Evolutionary conservation across 2,113 vertebrate species (phyloP).

Genomic region (Phodopus roborovskii): DNA sequence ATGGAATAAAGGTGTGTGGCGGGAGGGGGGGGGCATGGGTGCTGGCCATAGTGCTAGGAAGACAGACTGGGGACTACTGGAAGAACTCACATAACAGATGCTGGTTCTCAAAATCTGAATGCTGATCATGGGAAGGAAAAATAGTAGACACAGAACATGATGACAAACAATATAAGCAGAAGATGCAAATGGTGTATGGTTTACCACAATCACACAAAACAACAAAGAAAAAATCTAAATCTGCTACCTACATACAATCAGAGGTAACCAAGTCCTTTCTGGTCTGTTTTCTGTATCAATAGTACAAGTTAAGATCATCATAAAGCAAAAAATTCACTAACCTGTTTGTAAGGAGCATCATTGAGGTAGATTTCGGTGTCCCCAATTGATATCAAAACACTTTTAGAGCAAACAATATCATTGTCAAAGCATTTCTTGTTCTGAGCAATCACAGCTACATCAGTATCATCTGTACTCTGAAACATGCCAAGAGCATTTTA

Average conservation of each 20-base stretch:
- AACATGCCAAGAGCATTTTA: slow-evolving; percentile 78
- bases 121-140: background rate
- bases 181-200: background rate
- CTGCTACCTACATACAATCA: background rate
- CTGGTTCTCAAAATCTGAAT: background rate
- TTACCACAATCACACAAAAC: background rate
- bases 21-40: too few species aligned
- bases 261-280: background rate
- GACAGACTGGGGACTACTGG: background rate
- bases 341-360: slow-evolving; percentile 93
- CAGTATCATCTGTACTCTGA: slow-evolving; percentile 92
- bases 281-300: background rate
- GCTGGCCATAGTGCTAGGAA: background rate
- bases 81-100: background rate
- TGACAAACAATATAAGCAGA: background rate
- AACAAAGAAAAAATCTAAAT: background rate
- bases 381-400: slow-evolving; percentile 94
- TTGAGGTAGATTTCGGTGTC: slow-evolving; percentile 95
- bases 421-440: slow-evolving; percentile 99
- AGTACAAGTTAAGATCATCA: slow-evolving; percentile 43
- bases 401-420: slow-evolving; percentile 97
- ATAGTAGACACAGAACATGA: background rate
- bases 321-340: slow-evolving; percentile 84
- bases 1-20: background rate
- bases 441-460: slow-evolving; percentile 94